Evolutionary conservation across 2,797 vertebrate species (phyloP).

Genomic region (Steatocranus sp.): DNA sequence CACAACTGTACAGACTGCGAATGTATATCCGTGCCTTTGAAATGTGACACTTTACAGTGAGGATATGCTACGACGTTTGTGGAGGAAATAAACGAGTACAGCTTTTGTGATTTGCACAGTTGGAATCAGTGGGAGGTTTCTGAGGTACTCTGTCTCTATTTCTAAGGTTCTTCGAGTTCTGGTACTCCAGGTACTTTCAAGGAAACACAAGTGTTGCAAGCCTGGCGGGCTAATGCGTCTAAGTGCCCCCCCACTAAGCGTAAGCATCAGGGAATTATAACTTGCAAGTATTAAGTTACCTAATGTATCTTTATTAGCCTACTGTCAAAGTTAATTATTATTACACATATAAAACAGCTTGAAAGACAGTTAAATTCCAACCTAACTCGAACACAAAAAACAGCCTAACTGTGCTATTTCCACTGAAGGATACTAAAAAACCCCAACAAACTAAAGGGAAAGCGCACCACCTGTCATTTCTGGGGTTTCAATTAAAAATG

Average conservation of each 20-base stretch:
- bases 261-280: background rate
- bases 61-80: background rate
- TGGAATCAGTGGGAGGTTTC: background rate
- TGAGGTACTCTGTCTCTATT: background rate
- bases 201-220: background rate
- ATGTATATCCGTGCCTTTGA: background rate
- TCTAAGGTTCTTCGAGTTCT: background rate
- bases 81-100: background rate
- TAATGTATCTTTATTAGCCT: background rate
- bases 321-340: background rate
- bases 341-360: background rate
- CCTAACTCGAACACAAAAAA: background rate
- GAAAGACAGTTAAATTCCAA: background rate
- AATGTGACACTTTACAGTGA: background rate
- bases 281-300: background rate
- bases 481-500: background rate
- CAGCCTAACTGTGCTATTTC: background rate
- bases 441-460: fast-evolving
- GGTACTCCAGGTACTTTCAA: background rate
- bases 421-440: background rate
- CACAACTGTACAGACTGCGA: background rate
- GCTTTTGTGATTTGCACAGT: background rate
- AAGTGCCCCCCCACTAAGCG: background rate
- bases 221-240: background rate
- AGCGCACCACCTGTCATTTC: background rate